Base-by-base conservation (phyloP, 2,888 invertebrate genomes). In the Oxycera nigricornis region DNA sequence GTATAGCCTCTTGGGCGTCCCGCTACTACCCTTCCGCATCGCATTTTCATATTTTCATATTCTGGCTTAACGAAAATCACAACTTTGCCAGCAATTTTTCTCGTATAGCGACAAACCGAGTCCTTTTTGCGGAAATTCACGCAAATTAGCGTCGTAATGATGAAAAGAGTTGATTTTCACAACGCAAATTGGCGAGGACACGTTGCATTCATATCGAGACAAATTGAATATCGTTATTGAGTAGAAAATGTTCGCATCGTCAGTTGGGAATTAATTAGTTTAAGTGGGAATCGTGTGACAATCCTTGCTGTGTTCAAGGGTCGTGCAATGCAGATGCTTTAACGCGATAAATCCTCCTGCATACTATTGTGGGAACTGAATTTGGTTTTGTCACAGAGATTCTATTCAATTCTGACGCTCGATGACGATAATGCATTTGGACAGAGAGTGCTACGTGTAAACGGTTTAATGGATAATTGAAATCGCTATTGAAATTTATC, bases 171-270 rank as follows among this genome's bases (percentile, higher is more conserved):
- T 28, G 24, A 14, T 61, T 61, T 30, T 17, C 17, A 9, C 30
- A 22, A 28, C 28, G 11, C 57, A 28, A 9, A 17, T 17, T 11
- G 28, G 3, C 26, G 4, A 24, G 1, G 26, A 1, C 31, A 1
- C 3, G 7, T 17, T 9, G 6, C 35, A 9, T 14, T 61, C 20
- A 4, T 26, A 61, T 61, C 31, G 30, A 17, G 31, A 61, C 31
- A 61, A 61, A 61, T 61, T 61, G 61, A 61, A 61, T 61, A 30
- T 31, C 17, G 6, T 17, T 31, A 61, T 61, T 61, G 31, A 61
- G 6, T 26, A n/a, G 61, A 7, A 9, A 28, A 30, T 28, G 14
- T 22, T 24, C 26, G 30, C 31, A 31, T 17, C 3, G 2, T 61
- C 31, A 26, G 31, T 31, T 31, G 31, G 17, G 31, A 61, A 61